phyloP scores from a whole-genome alignment of 2,797 vertebrate species.

The Mus spretus region DNA sequence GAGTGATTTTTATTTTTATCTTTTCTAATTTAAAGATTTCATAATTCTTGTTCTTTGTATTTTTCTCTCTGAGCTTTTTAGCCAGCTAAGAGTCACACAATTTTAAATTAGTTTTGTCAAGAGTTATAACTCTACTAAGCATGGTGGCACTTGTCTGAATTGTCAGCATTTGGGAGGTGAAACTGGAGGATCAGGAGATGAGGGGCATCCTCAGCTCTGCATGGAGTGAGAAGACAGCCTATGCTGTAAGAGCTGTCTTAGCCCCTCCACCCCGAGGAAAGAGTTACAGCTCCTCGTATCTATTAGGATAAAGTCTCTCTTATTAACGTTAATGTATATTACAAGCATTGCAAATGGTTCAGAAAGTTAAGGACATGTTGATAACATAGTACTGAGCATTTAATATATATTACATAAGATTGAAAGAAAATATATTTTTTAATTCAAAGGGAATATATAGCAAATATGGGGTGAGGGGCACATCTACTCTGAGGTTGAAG shows the following conservation, averaged over 20 bases:
- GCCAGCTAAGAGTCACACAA: neutral
- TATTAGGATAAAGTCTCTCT: slow-evolving; percentile 25
- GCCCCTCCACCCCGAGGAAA: neutral
- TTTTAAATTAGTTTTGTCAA: slow-evolving; percentile 10
- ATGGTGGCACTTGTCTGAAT: neutral
- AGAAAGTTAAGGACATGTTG: slow-evolving; percentile 27
- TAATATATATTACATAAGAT: slow-evolving; percentile 54
- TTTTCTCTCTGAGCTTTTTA: slow-evolving; percentile 54
- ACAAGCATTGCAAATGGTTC: slow-evolving; percentile 49
- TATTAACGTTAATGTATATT: neutral
- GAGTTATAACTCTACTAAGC: neutral
- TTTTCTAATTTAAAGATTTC: slow-evolving; percentile 56
- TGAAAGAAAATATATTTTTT: neutral
- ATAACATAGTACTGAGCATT: slow-evolving; percentile 18
- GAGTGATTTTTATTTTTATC: slow-evolving; percentile 59
- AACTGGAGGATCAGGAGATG: neutral
- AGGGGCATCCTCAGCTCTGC: neutral
- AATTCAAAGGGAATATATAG: neutral
- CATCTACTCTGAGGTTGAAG: neutral
- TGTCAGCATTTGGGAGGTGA: neutral
- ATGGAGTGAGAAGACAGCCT: neutral
- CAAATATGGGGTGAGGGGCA: neutral
- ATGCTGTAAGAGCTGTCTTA: neutral
- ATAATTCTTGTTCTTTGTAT: slow-evolving; percentile 31
- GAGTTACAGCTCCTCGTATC: neutral